phyloP scores from a whole-genome alignment of 2,888 invertebrate genomes.

The Scaptomyza tumidula region DNA sequence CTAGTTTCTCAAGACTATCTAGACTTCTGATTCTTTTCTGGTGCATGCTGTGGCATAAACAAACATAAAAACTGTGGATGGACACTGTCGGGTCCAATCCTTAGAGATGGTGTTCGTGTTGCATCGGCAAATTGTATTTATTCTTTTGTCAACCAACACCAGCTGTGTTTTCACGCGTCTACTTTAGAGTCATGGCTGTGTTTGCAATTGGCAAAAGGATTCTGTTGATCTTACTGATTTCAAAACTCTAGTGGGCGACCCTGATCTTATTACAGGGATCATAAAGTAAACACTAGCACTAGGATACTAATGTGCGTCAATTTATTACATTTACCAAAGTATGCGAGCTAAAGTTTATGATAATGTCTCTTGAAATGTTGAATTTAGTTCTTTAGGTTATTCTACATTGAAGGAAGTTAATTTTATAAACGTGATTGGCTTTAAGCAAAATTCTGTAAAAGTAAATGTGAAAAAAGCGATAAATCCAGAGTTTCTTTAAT shows the following conservation, averaged over 20 bases:
- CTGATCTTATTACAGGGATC: constrained; percentile 43
- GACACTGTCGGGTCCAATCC: constrained; percentile 16
- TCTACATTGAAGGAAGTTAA: background rate
- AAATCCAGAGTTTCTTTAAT: too few relatives aligned
- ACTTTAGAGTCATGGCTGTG: constrained; percentile 48
- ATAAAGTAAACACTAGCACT: constrained; percentile 21
- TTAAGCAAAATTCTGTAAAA: too few relatives aligned
- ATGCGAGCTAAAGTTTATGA: background rate
- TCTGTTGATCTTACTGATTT: constrained; percentile 5
- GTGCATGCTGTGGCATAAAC: constrained; percentile 72
- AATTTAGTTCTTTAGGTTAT: background rate
- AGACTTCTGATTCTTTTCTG: constrained; percentile 14
- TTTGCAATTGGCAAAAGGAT: constrained; percentile 32
- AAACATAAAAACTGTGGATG: constrained; percentile 34
- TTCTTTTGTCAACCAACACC: constrained; percentile 36
- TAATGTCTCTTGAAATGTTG: background rate
- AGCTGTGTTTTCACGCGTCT: constrained; percentile 65
- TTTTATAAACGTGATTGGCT: too few relatives aligned
- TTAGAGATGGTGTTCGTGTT: constrained; percentile 48
- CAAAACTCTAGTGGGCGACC: constrained; percentile 18
- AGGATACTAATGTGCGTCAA: background rate
- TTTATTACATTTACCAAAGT: background rate
- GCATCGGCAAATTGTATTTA: constrained; percentile 49
- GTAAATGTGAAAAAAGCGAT: too few relatives aligned
- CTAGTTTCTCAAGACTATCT: constrained; percentile 14